A percentile compares a stretch with the other conserved stretches of the same genome.
These are phyloP conservation scores for Andrena praecox DNA, from an alignment of 2,888 invertebrate genomes.

Conservation along the genomic window DNA sequence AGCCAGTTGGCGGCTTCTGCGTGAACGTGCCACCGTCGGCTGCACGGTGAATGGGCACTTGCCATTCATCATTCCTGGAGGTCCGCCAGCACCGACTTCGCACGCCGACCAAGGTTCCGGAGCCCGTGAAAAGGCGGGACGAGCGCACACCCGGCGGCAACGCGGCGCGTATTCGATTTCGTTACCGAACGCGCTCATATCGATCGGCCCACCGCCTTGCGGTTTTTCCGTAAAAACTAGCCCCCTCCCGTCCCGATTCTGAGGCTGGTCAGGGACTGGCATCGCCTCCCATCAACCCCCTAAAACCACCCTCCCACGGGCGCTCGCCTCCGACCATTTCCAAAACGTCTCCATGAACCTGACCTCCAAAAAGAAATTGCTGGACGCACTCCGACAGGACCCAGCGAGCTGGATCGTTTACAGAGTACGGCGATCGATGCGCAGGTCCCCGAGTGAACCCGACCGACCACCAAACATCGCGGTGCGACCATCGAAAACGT, in stretches of 20 bases:
- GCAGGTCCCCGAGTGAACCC: constrained; percentile 9
- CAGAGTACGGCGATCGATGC: constrained; percentile 2
- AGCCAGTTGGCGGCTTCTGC: not conserved
- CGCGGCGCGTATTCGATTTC: constrained; percentile 58
- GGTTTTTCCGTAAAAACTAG: constrained; percentile 35
- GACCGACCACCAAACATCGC: not conserved
- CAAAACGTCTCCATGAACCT: not conserved
- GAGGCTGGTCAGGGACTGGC: no score
- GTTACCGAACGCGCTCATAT: constrained; percentile 67
- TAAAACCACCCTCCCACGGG: not conserved
- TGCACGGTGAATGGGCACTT: constrained; percentile 76
- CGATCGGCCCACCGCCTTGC: constrained; percentile 55
- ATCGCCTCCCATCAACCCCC: not conserved
- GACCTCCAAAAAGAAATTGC: not conserved
- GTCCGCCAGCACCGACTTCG: constrained; percentile 77
- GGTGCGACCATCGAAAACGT: not conserved
- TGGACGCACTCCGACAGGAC: not conserved
- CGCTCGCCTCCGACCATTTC: not conserved
- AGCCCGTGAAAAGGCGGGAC: constrained; percentile 63
- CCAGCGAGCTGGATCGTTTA: not conserved
- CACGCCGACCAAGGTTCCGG: constrained; percentile 61
- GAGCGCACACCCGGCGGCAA: constrained; percentile 49
- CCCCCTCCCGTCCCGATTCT: not conserved
- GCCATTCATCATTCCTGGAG: constrained; percentile 81
- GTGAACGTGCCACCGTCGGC: constrained; percentile 39